Percentiles rank a stretch among this genome's conserved stretches.
Evolutionary conservation across 1,140 invertebrate genomes (phyloP).

Genomic region (Theocolax elegans): DNA sequence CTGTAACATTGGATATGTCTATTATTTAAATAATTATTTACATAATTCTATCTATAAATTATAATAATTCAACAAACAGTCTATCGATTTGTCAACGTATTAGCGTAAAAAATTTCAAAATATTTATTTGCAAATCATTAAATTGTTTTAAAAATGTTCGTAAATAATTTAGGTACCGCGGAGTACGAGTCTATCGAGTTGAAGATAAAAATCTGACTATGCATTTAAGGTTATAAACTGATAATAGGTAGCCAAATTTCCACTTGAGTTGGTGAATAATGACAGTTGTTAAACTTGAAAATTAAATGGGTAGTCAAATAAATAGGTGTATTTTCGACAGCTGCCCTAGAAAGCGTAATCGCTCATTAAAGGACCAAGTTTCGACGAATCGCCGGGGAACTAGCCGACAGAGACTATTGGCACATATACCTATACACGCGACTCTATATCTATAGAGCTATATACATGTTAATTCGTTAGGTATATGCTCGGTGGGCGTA

Average conservation of each 20-base stretch:
- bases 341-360: slow-evolving; percentile 7
- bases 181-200: no score
- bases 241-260: neutral
- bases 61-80: no score
- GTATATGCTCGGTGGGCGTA: neutral
- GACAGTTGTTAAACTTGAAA: neutral
- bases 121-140: no score
- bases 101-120: no score
- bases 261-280: neutral
- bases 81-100: no score
- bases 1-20: no score
- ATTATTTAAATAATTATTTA: no score
- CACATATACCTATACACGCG: neutral
- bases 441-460: no score
- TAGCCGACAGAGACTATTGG: neutral
- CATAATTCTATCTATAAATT: no score
- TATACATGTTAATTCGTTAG: slow-evolving; percentile 11
- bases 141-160: no score
- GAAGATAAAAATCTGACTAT: neutral
- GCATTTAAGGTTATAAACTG: neutral
- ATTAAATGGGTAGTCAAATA: slow-evolving; percentile 23
- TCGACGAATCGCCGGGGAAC: slow-evolving; percentile 11
- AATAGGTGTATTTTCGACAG: slow-evolving; percentile 11
- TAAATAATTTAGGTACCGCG: no score
- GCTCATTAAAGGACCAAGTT: slow-evolving; percentile 16